phyloP scores from a whole-genome alignment of 2,113 vertebrate species.

The Brachypodius melanocephalos region DNA sequence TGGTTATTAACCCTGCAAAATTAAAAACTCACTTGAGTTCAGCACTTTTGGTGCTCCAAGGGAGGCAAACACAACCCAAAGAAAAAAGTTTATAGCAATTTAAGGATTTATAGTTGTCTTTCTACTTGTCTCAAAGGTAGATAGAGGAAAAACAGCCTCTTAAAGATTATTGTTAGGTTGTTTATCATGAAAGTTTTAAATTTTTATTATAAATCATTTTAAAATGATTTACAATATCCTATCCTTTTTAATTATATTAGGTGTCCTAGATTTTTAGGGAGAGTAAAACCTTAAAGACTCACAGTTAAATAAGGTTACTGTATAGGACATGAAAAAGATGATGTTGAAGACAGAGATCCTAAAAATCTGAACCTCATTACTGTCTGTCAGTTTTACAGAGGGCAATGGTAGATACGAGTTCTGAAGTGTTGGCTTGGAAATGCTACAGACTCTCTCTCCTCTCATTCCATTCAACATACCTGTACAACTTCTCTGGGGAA shows the following conservation, averaged over 20 bases:
- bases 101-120: not conserved
- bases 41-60: not conserved
- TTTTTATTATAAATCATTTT: too few relatives aligned
- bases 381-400: not conserved
- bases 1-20: constrained; percentile 36
- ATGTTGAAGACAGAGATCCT: not conserved
- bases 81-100: constrained; percentile 18
- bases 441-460: not conserved
- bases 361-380: not conserved
- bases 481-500: not conserved
- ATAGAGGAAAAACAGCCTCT: not conserved
- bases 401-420: not conserved
- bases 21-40: constrained; percentile 39
- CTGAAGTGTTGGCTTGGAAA: not conserved
- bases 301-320: not conserved
- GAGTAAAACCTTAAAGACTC: not conserved
- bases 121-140: not conserved
- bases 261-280: not conserved
- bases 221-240: not conserved
- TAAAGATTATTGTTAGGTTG: not conserved
- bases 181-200: not conserved
- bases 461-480: not conserved
- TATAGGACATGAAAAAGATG: not conserved
- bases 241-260: not conserved
- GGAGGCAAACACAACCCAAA: not conserved